Percentiles rank a stretch among this genome's conserved stretches.
Conservation (phyloP, 2,797 vertebrate genomes). For the Chloroceryle amazona region DNA sequence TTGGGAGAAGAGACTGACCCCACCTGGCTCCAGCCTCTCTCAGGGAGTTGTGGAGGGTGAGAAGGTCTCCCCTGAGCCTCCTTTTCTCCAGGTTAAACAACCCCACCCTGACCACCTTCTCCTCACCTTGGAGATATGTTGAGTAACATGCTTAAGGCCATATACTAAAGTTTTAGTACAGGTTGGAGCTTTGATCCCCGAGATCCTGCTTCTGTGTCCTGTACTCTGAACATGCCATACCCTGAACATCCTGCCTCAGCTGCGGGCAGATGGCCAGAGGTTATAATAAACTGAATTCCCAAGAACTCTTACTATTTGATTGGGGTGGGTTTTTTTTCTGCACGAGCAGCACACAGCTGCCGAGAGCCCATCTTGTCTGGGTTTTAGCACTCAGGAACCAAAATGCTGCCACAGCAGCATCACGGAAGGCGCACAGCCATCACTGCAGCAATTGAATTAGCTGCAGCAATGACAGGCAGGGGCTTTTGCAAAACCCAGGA, state of each 20-base stretch:
- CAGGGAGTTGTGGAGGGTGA: neutral
- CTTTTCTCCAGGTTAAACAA: neutral
- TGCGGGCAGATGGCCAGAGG: neutral
- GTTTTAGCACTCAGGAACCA: neutral
- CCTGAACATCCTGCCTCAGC: neutral
- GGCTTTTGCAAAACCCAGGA: neutral
- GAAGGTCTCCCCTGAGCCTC: neutral
- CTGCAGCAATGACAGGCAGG: neutral
- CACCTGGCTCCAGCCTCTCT: neutral
- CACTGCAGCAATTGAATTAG: neutral
- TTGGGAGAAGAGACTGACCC: neutral
- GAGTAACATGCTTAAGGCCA: neutral
- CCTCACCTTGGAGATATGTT: neutral
- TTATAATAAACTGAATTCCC: neutral
- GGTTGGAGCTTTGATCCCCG: neutral
- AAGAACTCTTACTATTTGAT: neutral
- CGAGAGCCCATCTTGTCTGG: fast-evolving
- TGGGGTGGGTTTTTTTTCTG: fast-evolving
- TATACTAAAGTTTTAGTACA: neutral
- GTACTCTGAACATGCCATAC: neutral
- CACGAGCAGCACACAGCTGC: fast-evolving
- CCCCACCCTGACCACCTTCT: neutral
- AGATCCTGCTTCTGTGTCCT: neutral
- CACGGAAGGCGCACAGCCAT: neutral
- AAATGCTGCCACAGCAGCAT: neutral